Conservation (phyloP, 2,113 vertebrate genomes). For the Prionailurus bengalensis region DNA sequence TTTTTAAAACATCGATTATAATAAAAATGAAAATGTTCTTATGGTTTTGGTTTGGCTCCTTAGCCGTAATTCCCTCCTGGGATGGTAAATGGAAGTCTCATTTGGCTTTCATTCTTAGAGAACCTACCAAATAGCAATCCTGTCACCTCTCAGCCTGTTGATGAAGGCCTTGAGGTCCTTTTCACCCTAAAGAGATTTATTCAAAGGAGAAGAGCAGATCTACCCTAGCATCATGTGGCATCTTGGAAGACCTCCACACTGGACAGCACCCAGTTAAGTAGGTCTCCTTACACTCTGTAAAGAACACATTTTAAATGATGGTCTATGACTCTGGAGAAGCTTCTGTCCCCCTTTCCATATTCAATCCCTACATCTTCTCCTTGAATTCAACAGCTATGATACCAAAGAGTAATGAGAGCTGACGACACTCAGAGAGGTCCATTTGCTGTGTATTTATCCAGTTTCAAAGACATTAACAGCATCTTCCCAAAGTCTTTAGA, state of each 20-base stretch:
- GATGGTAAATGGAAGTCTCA: not conserved
- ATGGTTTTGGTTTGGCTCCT: not conserved
- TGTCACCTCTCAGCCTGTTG: not conserved
- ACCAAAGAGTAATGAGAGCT: not conserved
- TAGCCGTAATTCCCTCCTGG: not conserved
- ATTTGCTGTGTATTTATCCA: not conserved
- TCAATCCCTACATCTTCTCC: not conserved
- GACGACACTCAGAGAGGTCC: not conserved
- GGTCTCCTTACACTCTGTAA: not conserved
- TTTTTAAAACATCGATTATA: not conserved
- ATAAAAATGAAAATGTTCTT: slow-evolving; percentile 24
- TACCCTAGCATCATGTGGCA: not conserved
- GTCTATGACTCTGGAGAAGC: not conserved
- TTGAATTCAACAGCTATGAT: slow-evolving; percentile 1
- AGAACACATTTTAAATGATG: not conserved
- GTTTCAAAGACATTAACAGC: not conserved
- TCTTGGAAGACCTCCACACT: not conserved
- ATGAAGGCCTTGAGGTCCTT: not conserved
- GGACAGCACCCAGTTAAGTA: not conserved
- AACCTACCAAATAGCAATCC: not conserved
- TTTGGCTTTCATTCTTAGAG: slow-evolving; percentile 29
- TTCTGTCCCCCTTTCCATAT: not conserved
- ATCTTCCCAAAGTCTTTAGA: not conserved
- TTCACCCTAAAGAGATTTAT: not conserved
- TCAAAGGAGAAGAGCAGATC: not conserved